Base-by-base conservation (phyloP, 2,888 invertebrate species). In the Muschampia plurimacula region DNA sequence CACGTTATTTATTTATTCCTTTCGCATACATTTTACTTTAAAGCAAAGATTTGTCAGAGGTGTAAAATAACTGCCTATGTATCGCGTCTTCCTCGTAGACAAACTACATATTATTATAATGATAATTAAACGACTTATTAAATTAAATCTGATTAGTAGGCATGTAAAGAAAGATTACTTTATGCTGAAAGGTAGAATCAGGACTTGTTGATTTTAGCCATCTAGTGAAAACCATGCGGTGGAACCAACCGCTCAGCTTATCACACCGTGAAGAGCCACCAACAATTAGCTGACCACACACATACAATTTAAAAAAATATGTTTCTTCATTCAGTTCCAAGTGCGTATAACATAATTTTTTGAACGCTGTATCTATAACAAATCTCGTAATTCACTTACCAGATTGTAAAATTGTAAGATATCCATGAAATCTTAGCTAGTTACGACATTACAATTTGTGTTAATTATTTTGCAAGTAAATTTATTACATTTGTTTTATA, bases 201-300 rank as follows among this genome's bases (percentile, higher is more conserved):
- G 44, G 44, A 9, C 44, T 9, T 52, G 4, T 52, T 10, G 12
- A 49, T 1, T 12, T 10, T 12, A 2, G 10, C 1, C 49, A 10
- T 46, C n/a, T 62, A 22, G 36, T 63, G 7, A 57, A 65, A 70
- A 55, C 59, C 65, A 65, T 59, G 59, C 65, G 57, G 65, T 46
- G 65, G 57, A 65, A 70, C 70, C 46, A 22, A 15, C 28, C n/a
- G 15, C 41, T 36, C 46, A 22, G 15, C 70, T 70, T 59, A 70
- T 65, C 46, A 15, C n/a, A 13, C 41, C 15, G 63, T 41, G 52
- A 62, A 39, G 44, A 64, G 52, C 32, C 52, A 65, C 28, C 15
- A 70, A 12, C 65, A 65, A 70, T 70, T 70, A 70, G 57, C 65
- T 70, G 49, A 13, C 71, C 71, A 59, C 60, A 70, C 69, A 71